Evolutionary conservation across 2,113 vertebrate genomes (phyloP).

Genomic region (Reinhardtius hippoglossoides): DNA sequence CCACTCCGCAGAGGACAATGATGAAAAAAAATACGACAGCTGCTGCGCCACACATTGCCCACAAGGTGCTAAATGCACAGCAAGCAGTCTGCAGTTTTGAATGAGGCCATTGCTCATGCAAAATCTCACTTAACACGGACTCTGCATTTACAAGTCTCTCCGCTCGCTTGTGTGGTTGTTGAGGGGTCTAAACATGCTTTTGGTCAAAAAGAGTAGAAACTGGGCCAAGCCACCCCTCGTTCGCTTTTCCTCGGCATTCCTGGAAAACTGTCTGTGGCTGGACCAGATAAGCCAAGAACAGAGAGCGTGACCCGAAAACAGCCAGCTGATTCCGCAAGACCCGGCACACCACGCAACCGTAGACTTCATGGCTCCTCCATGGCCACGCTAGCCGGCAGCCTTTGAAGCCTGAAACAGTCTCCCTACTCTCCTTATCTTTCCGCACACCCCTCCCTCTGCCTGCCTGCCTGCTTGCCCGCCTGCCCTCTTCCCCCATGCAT

Average conservation of each 20-base stretch:
- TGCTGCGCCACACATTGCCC: slow-evolving; percentile 55
- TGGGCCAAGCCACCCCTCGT: slow-evolving; percentile 57
- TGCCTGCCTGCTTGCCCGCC: slow-evolving; percentile 9
- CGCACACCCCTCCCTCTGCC: slow-evolving; percentile 60
- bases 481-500: slow-evolving; percentile 58
- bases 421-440: slow-evolving; percentile 67
- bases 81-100: slow-evolving; percentile 35
- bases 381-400: slow-evolving; percentile 61
- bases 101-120: slow-evolving; percentile 34
- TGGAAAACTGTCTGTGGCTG: slow-evolving; percentile 73
- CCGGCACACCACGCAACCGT: slow-evolving; percentile 48
- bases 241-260: slow-evolving; percentile 61
- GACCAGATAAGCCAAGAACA: slow-evolving; percentile 78
- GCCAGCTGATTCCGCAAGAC: slow-evolving; percentile 53
- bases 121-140: slow-evolving; percentile 21
- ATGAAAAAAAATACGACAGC: slow-evolving; percentile 24
- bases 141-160: slow-evolving; percentile 40
- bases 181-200: slow-evolving; percentile 61
- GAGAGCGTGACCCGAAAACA: slow-evolving; percentile 68
- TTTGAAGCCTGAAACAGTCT: slow-evolving; percentile 76
- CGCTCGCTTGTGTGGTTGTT: slow-evolving; percentile 31
- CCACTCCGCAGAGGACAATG: slow-evolving; percentile 57
- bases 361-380: slow-evolving; percentile 74
- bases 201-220: slow-evolving; percentile 56
- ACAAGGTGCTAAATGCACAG: slow-evolving; percentile 65